Base-by-base conservation (phyloP, 2,113 vertebrate genomes). In the Cynoglossus semilaevis region DNA sequence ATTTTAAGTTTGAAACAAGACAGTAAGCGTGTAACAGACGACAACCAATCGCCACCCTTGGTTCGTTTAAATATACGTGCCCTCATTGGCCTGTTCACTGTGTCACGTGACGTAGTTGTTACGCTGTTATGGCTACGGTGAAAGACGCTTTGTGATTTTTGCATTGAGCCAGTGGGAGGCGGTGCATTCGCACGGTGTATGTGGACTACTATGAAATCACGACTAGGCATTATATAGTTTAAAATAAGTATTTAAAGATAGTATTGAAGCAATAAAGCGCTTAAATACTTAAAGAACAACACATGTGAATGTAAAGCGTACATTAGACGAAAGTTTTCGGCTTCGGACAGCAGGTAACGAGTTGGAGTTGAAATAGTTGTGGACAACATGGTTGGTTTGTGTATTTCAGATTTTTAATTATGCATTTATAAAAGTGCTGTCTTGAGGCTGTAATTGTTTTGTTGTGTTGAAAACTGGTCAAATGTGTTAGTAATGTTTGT, bases 101-200 rank as follows among this genome's bases (percentile, higher is more conserved):
- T 5, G 59, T 74, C 72, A 76, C 63, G 17, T 76, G 74, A 0
- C 17, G 6, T 47, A 80, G 72, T 86, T 86, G 87, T 87, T 89
- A 83, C 67, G 85, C 79, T 88, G 88, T 84, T 87, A 91, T 90
- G 86, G 90, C 73, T 83, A 91, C 90, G 8, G 4, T 87, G 84
- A 90, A 90, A 87, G 86, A 87, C 87, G 89, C 90, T 88, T 88
- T 88, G 89, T 89, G 69, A 53, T 67, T 58, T 8, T 35, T n/a
- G 29, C 46, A 8, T 50, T 17, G 62, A 41, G 41, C 59, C 49
- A 63, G 47, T 56, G 45, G 70, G 45, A 35, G 64, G 70, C 7
- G 45, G 59, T 8, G 62, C 15, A 9, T 9, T 43, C 16, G 9
- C 12, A 29, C 10, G 12, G 12, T 22, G 42, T 9, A 57, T 64